These are phyloP conservation scores for Pseudochromis fuscus DNA, from an alignment of 2,797 vertebrate genomes.

Conservation along the genomic window DNA sequence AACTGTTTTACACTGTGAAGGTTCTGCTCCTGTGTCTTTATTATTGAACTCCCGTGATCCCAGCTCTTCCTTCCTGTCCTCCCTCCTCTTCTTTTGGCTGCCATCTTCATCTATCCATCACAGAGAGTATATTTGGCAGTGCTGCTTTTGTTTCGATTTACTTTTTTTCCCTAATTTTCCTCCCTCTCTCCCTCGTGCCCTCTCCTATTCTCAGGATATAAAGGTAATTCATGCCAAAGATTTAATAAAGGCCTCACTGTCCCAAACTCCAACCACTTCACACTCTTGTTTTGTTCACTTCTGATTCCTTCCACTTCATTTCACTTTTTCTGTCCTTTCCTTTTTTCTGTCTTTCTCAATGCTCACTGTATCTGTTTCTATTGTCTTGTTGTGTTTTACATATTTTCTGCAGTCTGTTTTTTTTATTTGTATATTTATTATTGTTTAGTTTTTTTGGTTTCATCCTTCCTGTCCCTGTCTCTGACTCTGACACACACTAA, in stretches of 20 bases:
- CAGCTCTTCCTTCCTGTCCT: slow-evolving; percentile 43
- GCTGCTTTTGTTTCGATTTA: slow-evolving; percentile 83
- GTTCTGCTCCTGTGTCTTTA: slow-evolving; percentile 62
- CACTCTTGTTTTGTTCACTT: slow-evolving; percentile 52
- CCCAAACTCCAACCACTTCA: slow-evolving; percentile 86
- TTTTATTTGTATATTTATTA: slow-evolving; percentile 41
- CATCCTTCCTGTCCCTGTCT: slow-evolving; percentile 88
- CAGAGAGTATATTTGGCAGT: slow-evolving; percentile 77
- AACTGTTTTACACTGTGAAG: slow-evolving; percentile 83
- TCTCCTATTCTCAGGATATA: slow-evolving; percentile 90
- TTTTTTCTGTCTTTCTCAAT: slow-evolving; percentile 84
- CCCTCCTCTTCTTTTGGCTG: slow-evolving; percentile 59
- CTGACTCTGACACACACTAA: slow-evolving; percentile 65
- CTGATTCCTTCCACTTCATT: slow-evolving; percentile 28
- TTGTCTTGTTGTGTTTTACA: slow-evolving; percentile 85
- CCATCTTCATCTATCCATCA: slow-evolving; percentile 71
- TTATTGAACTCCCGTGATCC: slow-evolving; percentile 79
- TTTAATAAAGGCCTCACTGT: slow-evolving; percentile 92
- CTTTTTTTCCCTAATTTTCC: slow-evolving; percentile 98
- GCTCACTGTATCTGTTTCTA: slow-evolving; percentile 81
- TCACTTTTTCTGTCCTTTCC: slow-evolving; percentile 75
- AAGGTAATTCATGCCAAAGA: slow-evolving; percentile 94
- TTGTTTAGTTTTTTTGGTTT: slow-evolving; percentile 77
- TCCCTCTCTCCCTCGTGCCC: slow-evolving; percentile 88
- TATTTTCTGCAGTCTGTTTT: slow-evolving; percentile 84